These are phyloP conservation scores for Temnothorax curvispinosus DNA, from an alignment of 1,140 invertebrate species.

Conservation along the genomic window DNA sequence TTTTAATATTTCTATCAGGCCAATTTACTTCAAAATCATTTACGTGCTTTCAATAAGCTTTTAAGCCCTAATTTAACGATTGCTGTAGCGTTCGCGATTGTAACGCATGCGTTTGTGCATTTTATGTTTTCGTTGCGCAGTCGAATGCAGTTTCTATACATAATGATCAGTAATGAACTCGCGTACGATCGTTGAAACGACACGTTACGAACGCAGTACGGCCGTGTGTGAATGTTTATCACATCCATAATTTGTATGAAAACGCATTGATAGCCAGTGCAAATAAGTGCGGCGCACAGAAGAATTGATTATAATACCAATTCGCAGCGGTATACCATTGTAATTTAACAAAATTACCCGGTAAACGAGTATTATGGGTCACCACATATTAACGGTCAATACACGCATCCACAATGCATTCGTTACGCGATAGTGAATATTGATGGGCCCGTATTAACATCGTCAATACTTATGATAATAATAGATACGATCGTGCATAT, in stretches of 20 bases:
- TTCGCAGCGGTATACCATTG: constrained; percentile 18
- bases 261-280: constrained; percentile 1
- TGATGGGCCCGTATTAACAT: constrained; percentile 39
- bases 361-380: constrained; percentile 45
- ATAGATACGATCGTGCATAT: constrained; percentile 28
- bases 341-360: constrained; percentile 55
- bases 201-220: background rate
- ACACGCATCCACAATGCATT: constrained; percentile 25
- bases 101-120: constrained; percentile 16
- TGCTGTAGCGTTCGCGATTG: background rate
- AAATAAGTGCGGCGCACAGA: constrained; percentile 29
- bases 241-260: constrained; percentile 39
- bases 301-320: constrained; percentile 45
- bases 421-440: constrained; percentile 39
- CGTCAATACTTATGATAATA: constrained; percentile 41
- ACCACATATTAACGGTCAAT: constrained; percentile 32
- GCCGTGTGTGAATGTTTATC: background rate
- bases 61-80: constrained; percentile 20
- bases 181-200: constrained; percentile 24
- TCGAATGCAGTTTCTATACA: constrained; percentile 14
- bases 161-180: constrained; percentile 45
- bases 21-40: constrained; percentile 1
- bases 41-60: constrained; percentile 23
- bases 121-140: constrained; percentile 33
- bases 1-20: background rate